These are phyloP conservation scores for Nothocercus julius DNA, from an alignment of 2,113 vertebrate genomes.

Conservation along the genomic window DNA sequence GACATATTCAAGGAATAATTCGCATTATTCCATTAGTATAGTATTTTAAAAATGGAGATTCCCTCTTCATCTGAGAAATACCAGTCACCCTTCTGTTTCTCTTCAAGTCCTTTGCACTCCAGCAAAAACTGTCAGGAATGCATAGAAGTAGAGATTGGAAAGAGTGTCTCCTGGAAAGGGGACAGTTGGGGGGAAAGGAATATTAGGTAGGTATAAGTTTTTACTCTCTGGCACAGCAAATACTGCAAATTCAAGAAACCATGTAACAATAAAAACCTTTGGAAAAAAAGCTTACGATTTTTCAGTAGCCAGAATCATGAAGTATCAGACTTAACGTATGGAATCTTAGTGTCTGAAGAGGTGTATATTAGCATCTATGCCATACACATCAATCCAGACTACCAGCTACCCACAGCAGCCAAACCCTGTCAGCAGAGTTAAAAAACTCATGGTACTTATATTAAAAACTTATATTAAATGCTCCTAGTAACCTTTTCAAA, in stretches of 20 bases:
- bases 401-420: background rate
- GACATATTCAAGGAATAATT: background rate
- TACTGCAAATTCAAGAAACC: background rate
- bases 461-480: background rate
- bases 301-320: background rate
- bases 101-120: background rate
- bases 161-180: background rate
- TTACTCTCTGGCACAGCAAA: background rate
- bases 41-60: background rate
- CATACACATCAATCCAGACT: background rate
- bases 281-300: background rate
- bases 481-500: background rate
- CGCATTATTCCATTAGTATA: background rate
- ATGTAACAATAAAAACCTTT: background rate
- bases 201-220: background rate
- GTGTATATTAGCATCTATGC: background rate
- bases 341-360: background rate
- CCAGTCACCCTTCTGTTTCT: background rate
- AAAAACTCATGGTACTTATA: background rate
- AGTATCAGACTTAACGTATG: background rate
- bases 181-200: background rate
- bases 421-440: background rate
- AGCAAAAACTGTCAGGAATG: background rate
- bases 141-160: background rate
- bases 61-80: background rate